phyloP scores from a whole-genome alignment of 2,113 vertebrate genomes.

The Entelurus aequoreus region DNA sequence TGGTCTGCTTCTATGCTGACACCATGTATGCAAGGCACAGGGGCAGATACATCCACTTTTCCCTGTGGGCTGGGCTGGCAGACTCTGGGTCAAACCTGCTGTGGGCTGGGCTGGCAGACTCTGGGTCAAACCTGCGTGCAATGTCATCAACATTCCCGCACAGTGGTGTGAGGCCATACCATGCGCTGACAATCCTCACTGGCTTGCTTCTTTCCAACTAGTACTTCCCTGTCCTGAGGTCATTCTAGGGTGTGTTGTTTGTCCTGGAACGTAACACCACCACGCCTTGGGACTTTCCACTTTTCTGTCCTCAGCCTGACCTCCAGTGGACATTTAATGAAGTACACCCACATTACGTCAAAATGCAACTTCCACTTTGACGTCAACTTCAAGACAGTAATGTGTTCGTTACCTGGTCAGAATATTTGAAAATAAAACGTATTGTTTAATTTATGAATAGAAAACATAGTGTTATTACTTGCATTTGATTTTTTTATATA shows the following conservation, averaged over 20 bases:
- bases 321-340: conserved; percentile 39
- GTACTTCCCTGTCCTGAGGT: not conserved
- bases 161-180: conserved; percentile 34
- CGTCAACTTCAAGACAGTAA: too few species aligned
- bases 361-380: too few species aligned
- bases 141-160: conserved; percentile 44
- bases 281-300: conserved; percentile 49
- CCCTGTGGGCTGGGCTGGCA: not conserved
- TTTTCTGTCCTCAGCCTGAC: conserved; percentile 26
- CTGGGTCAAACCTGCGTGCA: conserved; percentile 11
- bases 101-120: not conserved
- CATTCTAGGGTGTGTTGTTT: not conserved
- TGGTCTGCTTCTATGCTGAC: not conserved
- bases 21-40: not conserved
- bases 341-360: too few species aligned
- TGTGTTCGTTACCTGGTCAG: too few species aligned
- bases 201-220: too few species aligned
- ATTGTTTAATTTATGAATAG: too few species aligned
- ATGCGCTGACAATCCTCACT: conserved; percentile 7
- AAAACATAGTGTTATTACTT: too few species aligned
- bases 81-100: conserved; percentile 15
- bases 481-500: too few species aligned
- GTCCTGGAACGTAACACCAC: conserved; percentile 6
- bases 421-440: too few species aligned
- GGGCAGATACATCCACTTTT: not conserved